Evolutionary conservation across 2,797 vertebrate species (phyloP).

Genomic region (Podarcis lilfordi): DNA sequence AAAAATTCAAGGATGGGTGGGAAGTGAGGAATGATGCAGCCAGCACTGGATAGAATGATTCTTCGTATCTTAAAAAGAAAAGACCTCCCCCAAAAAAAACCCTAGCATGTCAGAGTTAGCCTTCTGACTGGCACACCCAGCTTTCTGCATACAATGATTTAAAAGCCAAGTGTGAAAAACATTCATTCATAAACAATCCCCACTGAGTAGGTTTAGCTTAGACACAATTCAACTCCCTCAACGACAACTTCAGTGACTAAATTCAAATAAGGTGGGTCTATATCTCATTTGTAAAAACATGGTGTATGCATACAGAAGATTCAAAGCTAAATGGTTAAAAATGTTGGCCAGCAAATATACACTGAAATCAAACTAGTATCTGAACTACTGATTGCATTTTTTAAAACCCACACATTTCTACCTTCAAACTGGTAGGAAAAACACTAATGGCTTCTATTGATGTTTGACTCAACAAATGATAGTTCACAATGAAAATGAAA

Average conservation of each 20-base stretch:
- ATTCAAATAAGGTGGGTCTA: background rate
- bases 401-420: background rate
- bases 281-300: background rate
- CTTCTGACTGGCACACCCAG: background rate
- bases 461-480: constrained; percentile 13
- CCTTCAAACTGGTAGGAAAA: background rate
- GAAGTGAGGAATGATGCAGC: no score
- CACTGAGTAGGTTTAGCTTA: background rate
- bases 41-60: background rate
- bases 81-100: background rate
- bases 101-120: background rate
- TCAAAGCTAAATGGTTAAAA: background rate
- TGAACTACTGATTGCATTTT: background rate
- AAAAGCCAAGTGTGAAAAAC: background rate
- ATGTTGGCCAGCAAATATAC: background rate
- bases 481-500: background rate
- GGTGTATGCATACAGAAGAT: background rate
- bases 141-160: background rate
- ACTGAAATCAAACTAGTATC: background rate
- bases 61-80: background rate
- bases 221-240: background rate
- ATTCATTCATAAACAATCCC: background rate
- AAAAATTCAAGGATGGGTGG: no score
- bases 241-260: background rate
- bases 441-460: constrained; percentile 9